These are phyloP conservation scores for Solen grandis DNA, from an alignment of 1,140 invertebrate species.

Conservation along the genomic window DNA sequence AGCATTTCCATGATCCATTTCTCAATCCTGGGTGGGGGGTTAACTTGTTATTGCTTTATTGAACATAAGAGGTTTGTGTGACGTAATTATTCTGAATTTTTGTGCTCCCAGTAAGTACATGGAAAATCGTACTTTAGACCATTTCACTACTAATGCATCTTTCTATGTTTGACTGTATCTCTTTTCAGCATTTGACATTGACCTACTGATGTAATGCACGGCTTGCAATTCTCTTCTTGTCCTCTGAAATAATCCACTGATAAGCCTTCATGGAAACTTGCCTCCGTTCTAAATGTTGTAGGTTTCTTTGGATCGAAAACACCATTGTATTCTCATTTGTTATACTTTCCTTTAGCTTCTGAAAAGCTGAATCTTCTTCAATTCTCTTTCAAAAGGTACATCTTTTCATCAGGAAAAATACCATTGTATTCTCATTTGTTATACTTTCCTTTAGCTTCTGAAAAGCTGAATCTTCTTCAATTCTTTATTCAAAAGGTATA, in stretches of 20 bases:
- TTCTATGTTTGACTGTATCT: slow-evolving; percentile 80
- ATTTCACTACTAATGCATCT: slow-evolving; percentile 68
- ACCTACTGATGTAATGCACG: no score
- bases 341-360: no score
- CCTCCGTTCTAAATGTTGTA: slow-evolving; percentile 78
- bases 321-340: no score
- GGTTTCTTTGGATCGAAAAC: slow-evolving; percentile 48
- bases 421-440: slow-evolving; percentile 37
- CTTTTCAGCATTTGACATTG: no score
- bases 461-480: slow-evolving; percentile 59
- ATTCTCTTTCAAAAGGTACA: no score
- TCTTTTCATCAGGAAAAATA: no score
- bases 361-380: no score
- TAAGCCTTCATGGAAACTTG: slow-evolving; percentile 79
- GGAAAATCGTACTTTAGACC: slow-evolving; percentile 56
- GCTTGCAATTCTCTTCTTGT: no score
- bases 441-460: slow-evolving; percentile 56
- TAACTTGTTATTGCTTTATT: slow-evolving; percentile 37
- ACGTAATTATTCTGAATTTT: slow-evolving; percentile 52
- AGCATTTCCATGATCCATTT: no score
- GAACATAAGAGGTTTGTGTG: slow-evolving; percentile 38
- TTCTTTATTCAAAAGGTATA: slow-evolving; percentile 43
- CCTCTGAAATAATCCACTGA: slow-evolving; percentile 77
- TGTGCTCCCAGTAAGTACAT: slow-evolving; percentile 58
- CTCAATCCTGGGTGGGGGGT: no score